These are phyloP conservation scores for Melieria picta DNA, from an alignment of 2,888 invertebrate species.

Conservation along the genomic window DNA sequence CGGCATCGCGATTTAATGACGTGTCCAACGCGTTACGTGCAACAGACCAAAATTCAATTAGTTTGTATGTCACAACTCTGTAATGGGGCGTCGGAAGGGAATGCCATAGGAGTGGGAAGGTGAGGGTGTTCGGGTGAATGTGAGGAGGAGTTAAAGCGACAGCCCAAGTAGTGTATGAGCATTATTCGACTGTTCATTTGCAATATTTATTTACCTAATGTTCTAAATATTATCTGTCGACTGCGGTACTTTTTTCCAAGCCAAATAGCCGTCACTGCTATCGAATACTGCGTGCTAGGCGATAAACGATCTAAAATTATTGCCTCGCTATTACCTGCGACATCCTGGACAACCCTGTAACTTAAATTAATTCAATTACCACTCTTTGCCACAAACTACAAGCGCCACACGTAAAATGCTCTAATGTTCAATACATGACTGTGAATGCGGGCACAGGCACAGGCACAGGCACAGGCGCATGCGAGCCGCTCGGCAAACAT, in stretches of 20 bases:
- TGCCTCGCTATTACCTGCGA: constrained; percentile 88
- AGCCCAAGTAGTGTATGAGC: neutral
- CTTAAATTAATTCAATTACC: constrained; percentile 77
- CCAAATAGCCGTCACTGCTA: constrained; percentile 86
- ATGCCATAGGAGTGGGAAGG: too few species aligned
- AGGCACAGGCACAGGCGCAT: neutral
- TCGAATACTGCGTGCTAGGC: constrained; percentile 89
- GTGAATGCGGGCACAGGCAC: neutral
- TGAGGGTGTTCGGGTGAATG: neutral
- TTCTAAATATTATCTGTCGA: constrained; percentile 89
- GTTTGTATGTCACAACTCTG: neutral
- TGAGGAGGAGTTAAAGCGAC: neutral
- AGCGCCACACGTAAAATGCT: constrained; percentile 20
- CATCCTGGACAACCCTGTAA: constrained; percentile 93
- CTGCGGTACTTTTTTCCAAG: constrained; percentile 85
- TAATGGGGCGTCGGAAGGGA: too few species aligned
- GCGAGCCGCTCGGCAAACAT: neutral
- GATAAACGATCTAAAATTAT: constrained; percentile 83
- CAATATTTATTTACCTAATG: constrained; percentile 73
- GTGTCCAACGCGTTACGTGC: neutral
- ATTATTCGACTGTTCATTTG: neutral
- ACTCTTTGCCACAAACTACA: constrained; percentile 59
- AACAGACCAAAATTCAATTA: constrained; percentile 27
- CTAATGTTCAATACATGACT: neutral
- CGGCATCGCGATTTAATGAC: neutral